Base-by-base conservation (phyloP, 1,140 invertebrate species). In the Bemisia tabaci region DNA sequence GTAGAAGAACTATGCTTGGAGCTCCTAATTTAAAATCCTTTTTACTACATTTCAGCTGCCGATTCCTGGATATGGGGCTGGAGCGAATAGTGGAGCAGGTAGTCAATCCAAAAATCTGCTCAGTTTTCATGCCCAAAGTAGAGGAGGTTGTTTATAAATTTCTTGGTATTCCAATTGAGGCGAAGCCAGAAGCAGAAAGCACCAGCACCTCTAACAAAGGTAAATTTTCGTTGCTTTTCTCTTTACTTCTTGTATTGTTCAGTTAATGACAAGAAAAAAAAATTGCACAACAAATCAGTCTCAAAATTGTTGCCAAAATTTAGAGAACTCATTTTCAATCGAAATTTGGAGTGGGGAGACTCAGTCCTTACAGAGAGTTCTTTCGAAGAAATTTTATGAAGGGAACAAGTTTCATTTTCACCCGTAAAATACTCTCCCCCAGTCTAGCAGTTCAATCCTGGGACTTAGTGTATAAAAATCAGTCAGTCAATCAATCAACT, bases 41-140 rank as follows among this genome's bases (percentile, higher is more conserved):
- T 72, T 63, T 71, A 39, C 68, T 73, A 66, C 68, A 67, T 80
- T 82, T 60, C 77, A 93, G 91, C 73, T 87, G 87, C 68, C 88
- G 88, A 60, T 90, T 90, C 77, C 78, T 80, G 9, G 79, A 81
- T 62, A 74, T 84, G 67, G 94, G 94, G 23, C 89, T 96, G 2
- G 92, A 95, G 75, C 83, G 93, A 70, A 94, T 97, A 68, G 92
- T 96, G 0, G 92, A 96, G 77, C 94, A 97, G 82, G 91, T 95
- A 0, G 92, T 97, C 0, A 94, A 95, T 78, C 92, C 92, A 2
- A 95, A 95, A 81, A 88, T 95, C 5, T 85, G 87, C 69, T 73
- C 78, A 26, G 83, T 92, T 1, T 94, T 96, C 75, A 86, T 92
- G 73, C 90, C 92, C 9, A 87, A 92, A 81, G 91, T 96, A 62